Evolutionary conservation across 2,113 vertebrate species (phyloP), one percentile per base, ranked within the genome.

Genomic region (Labrus mixtus): DNA sequence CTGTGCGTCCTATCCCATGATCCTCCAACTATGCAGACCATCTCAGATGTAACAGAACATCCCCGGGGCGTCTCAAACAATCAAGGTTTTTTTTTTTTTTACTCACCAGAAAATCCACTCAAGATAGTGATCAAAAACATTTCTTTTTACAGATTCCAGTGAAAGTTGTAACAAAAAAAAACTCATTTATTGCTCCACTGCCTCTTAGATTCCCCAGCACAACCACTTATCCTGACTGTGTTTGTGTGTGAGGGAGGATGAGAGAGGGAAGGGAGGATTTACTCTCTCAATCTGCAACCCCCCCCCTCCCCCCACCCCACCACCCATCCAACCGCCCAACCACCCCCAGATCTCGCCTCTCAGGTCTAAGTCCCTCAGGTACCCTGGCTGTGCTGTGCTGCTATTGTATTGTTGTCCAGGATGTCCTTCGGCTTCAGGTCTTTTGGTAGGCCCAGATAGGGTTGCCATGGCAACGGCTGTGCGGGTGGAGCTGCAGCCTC

Each of bases 391-490:
- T 87, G 89, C 87, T 87, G 80, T 88, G 89, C 89, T 76, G 84
- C 87, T 92, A 91, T 94, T 92, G 90, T 92, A 92, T 93, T 94
- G 92, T 92, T 93, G 92, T 93, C 93, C 90, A 90, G 92, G 89
- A 92, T 94, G 93, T 93, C 91, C 93, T 94, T 93, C 89, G 90
- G 92, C 93, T 93, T 89, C 89, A 88, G 93, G 93, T 94, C 92
- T 94, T 94, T 51, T 93, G 93, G 93, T 92, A 91, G 92, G 91
- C 91, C 91, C 79, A 91, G 92, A 95, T 91, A 91, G 90, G 69
- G 94, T 95, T 94, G 87, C 93, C 89, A 92, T 92, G 74, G 93
- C 70, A 93, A 95, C 91, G 77, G 74, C 85, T 82, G 87, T 79
- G 90, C 88, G 86, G 92, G 90, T 90, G 91, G 85, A 91, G 92